A percentile compares a stretch with the other conserved stretches of the same genome.
These are phyloP conservation scores for Pachycephala philippinensis DNA, from an alignment of 2,113 vertebrate genomes.

Conservation along the genomic window DNA sequence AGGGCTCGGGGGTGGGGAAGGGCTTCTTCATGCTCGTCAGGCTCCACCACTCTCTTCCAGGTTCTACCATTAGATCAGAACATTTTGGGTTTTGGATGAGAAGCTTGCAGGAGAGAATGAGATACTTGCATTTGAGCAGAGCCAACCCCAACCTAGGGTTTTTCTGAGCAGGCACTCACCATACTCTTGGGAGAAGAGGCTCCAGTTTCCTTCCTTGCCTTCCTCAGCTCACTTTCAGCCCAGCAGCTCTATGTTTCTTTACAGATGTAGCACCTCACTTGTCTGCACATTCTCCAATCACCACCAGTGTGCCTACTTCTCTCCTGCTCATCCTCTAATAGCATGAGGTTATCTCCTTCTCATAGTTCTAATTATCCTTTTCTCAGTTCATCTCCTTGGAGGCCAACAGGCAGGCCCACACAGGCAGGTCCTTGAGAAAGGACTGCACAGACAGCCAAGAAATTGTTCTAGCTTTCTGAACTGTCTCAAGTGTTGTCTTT, in stretches of 20 bases:
- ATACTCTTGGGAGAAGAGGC: neutral
- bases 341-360: neutral
- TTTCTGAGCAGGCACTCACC: neutral
- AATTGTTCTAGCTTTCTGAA: neutral
- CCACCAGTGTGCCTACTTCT: neutral
- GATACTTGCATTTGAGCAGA: neutral
- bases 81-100: neutral
- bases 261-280: neutral
- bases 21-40: neutral
- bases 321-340: neutral
- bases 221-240: neutral
- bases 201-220: neutral
- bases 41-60: neutral
- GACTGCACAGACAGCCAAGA: neutral
- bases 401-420: neutral
- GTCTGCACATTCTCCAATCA: neutral
- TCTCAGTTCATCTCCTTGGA: rapidly evolving
- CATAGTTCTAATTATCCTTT: neutral
- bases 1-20: neutral
- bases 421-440: neutral
- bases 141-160: neutral
- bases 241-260: neutral
- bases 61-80: neutral
- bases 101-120: neutral
- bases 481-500: neutral